These are phyloP conservation scores for Lycophotia porphyrea DNA, from an alignment of 2,888 invertebrate genomes.

Conservation along the genomic window DNA sequence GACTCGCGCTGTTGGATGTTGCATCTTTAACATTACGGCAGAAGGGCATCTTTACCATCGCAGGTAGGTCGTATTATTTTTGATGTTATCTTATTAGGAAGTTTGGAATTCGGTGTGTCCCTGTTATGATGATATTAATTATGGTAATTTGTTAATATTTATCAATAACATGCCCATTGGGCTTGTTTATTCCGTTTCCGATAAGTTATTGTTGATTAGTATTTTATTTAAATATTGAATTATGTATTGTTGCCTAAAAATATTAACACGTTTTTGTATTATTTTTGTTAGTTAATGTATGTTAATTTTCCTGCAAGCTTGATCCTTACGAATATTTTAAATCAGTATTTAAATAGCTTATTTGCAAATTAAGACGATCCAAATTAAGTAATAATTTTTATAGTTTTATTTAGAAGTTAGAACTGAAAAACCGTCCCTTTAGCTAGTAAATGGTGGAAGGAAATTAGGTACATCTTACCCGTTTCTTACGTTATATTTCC, in stretches of 20 bases:
- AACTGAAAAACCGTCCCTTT: not conserved
- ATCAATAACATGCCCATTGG: conserved; percentile 19
- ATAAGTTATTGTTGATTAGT: conserved; percentile 11
- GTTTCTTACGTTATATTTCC: not conserved
- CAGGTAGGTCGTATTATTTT: conserved; percentile 33
- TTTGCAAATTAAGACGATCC: not conserved
- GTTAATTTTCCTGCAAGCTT: not conserved
- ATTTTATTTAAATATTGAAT: conserved; percentile 5
- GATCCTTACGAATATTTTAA: not conserved
- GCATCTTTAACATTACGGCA: conserved; percentile 63
- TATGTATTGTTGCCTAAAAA: not conserved
- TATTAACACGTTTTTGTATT: not conserved
- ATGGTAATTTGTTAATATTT: conserved; percentile 19
- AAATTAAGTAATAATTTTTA: not conserved
- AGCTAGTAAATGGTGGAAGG: not conserved
- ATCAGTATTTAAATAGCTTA: not conserved
- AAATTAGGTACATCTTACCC: not conserved
- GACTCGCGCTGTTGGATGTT: conserved; percentile 54
- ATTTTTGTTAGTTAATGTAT: not conserved
- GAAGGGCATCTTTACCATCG: conserved; percentile 48
- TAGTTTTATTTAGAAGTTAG: not conserved
- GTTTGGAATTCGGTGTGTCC: conserved; percentile 9
- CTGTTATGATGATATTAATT: conserved; percentile 11
- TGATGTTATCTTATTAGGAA: conserved; percentile 35
- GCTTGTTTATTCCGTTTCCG: conserved; percentile 24